Evolutionary conservation across 2,888 invertebrate genomes (phyloP).

Genomic region (Hedychridium roseum): DNA sequence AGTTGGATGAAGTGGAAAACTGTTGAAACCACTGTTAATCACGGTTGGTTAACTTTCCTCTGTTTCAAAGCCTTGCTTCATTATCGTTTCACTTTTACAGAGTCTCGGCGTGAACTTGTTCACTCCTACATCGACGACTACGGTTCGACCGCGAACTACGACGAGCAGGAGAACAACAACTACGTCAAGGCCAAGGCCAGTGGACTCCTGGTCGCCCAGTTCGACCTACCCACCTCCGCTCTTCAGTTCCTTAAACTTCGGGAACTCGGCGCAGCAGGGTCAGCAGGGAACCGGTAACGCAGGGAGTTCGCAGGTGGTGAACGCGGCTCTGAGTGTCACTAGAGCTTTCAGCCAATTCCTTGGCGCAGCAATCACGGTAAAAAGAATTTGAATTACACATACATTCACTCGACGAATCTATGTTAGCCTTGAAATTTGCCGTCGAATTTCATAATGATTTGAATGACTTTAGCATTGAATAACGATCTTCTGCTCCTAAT

Average conservation of each 20-base stretch:
- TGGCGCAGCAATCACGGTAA: constrained; percentile 80
- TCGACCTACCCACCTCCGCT: constrained; percentile 61
- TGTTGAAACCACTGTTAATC: too few relatives aligned
- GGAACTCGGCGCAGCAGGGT: constrained; percentile 19
- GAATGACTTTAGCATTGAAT: too few relatives aligned
- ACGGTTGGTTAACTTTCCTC: too few relatives aligned
- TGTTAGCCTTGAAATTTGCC: too few relatives aligned
- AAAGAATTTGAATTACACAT: too few relatives aligned
- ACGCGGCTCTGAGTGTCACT: constrained; percentile 79
- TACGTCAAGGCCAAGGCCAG: constrained; percentile 61
- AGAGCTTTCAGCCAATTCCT: constrained; percentile 81
- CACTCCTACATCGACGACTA: constrained; percentile 15
- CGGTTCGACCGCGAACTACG: constrained; percentile 14
- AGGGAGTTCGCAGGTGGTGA: constrained; percentile 69
- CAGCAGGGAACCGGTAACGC: constrained; percentile 14
- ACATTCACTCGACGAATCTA: too few relatives aligned
- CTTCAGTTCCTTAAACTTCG: constrained; percentile 53
- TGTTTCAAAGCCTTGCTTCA: too few relatives aligned
- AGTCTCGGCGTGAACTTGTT: constrained; percentile 23
- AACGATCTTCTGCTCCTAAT: too few relatives aligned
- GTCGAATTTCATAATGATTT: too few relatives aligned
- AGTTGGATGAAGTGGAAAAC: too few relatives aligned
- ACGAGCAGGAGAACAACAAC: constrained; percentile 31
- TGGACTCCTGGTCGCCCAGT: constrained; percentile 50
- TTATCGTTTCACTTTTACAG: too few relatives aligned